These are phyloP conservation scores for Paracanthobrama guichenoti DNA, from an alignment of 2,113 vertebrate genomes.

Conservation along the genomic window DNA sequence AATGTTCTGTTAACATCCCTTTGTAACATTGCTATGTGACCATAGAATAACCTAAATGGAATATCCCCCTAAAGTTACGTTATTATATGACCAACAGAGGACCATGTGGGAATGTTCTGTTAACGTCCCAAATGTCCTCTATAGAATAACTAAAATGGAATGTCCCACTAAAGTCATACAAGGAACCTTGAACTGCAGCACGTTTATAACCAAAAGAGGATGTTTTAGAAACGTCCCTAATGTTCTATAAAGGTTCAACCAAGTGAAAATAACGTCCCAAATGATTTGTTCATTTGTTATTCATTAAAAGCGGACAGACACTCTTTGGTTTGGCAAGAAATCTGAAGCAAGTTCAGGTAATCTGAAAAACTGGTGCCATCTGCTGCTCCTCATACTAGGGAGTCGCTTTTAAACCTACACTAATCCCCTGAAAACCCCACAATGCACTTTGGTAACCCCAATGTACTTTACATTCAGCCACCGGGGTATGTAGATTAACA, in stretches of 20 bases:
- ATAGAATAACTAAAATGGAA: no score
- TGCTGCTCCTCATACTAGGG: background rate
- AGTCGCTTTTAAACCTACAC: background rate
- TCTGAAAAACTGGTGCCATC: conserved; percentile 24
- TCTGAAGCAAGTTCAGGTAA: background rate
- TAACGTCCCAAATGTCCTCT: no score
- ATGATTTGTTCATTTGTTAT: background rate
- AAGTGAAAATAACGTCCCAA: background rate
- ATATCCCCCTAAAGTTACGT: no score
- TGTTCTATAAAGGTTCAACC: background rate
- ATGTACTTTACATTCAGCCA: background rate
- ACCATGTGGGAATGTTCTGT: no score
- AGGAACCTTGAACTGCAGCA: no score
- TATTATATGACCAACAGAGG: no score
- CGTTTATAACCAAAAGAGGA: no score
- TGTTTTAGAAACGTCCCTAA: no score
- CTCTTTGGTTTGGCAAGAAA: background rate
- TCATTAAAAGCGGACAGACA: background rate
- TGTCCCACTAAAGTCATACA: no score
- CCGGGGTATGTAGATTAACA: background rate
- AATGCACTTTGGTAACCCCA: conserved; percentile 51
- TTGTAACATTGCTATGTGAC: no score
- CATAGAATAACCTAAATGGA: no score
- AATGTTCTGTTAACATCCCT: no score
- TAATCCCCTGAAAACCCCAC: conserved; percentile 50